Evolutionary conservation across 1,140 invertebrate genomes (phyloP), one percentile per base, ranked within the genome.

Genomic region (Spodoptera litura): DNA sequence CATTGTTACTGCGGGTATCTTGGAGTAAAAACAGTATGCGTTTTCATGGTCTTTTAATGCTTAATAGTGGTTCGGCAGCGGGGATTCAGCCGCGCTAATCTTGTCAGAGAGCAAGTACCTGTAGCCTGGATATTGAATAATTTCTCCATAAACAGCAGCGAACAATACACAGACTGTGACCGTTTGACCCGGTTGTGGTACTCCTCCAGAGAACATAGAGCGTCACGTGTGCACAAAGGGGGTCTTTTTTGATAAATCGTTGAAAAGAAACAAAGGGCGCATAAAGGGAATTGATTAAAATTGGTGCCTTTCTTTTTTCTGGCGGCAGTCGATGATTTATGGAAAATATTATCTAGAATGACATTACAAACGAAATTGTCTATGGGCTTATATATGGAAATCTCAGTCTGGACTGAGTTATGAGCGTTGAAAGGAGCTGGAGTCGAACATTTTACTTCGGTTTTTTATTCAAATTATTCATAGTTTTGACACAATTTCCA

Each of bases 231-330:
- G 53, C 27, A 81, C 80, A 86, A 80, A 84, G 74, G 79, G 78
- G 73, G 56, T 81, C 66, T 85, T 89, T 89, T 90, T 91, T 92
- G 90, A 92, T 93, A 92, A 92, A 93, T 93, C 86, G 88, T 88
- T 80, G 90, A 92, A 93, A 92, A 92, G 88, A 93, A 91, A 93
- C 90, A 93, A 93, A 93, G 91, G 89, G 83, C 88, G 87, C 88
- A 93, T 93, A 93, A 93, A n/a, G n/a, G n/a, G n/a, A n/a, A n/a
- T n/a, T n/a, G n/a, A n/a, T n/a, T n/a, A n/a, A n/a, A n/a, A n/a
- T n/a, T n/a, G n/a, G n/a, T n/a, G n/a, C n/a, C n/a, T n/a, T n/a
- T n/a, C n/a, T n/a, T n/a, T n/a, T n/a, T n/a, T n/a, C n/a, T n/a
- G n/a, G n/a, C n/a, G n/a, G n/a, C n/a, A n/a, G n/a, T n/a, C n/a